Evolutionary conservation across 2,888 invertebrate genomes (phyloP).

Genomic region (Drosophila multiciliata): DNA sequence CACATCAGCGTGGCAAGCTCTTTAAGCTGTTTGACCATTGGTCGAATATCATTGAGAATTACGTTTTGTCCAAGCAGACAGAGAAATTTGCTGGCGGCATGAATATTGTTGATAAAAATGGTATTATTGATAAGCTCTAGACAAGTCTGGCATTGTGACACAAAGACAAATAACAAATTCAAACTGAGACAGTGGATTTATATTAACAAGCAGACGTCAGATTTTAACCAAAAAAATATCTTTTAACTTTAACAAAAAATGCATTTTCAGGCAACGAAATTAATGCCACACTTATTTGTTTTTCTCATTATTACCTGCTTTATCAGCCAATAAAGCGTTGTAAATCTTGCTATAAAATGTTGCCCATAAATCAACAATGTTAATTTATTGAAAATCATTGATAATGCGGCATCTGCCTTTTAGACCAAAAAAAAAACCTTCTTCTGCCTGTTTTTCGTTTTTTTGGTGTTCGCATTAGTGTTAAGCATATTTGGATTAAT

Average conservation of each 20-base stretch:
- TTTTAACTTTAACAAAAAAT: neutral
- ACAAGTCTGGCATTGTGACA: conserved; percentile 20
- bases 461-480: conserved; percentile 23
- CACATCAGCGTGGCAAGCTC: conserved; percentile 23
- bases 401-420: conserved; percentile 48
- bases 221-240: neutral
- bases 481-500: conserved; percentile 38
- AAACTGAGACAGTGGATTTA: conserved; percentile 33
- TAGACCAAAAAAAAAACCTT: neutral
- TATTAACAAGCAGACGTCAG: conserved; percentile 33
- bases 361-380: conserved; percentile 62
- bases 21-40: conserved; percentile 40
- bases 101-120: conserved; percentile 40
- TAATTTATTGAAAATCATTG: conserved; percentile 65
- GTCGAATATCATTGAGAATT: conserved; percentile 5
- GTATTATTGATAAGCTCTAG: conserved; percentile 39
- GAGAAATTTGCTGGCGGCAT: conserved; percentile 10
- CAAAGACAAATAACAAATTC: conserved; percentile 39
- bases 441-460: conserved; percentile 17
- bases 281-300: neutral
- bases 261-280: conserved; percentile 1
- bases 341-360: conserved; percentile 57
- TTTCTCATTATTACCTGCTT: conserved; percentile 49
- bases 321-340: conserved; percentile 61
- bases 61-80: conserved; percentile 5